phyloP scores from a whole-genome alignment of 2,113 vertebrate genomes.

The Corythornis cristatus region DNA sequence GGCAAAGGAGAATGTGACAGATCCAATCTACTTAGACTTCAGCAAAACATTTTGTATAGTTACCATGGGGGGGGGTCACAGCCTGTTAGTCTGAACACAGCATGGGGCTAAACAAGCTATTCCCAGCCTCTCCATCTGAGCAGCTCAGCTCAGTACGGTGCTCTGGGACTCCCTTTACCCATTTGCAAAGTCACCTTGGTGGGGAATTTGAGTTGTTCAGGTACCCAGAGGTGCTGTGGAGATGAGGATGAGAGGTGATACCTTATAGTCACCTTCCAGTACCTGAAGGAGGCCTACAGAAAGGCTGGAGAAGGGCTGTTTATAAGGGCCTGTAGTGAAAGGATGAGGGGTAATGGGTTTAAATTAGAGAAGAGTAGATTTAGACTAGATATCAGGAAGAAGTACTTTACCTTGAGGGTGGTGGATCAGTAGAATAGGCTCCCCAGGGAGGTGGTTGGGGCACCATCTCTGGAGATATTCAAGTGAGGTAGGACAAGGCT shows the following conservation, averaged over 20 bases:
- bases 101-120: accelerated
- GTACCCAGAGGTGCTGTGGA: accelerated
- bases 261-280: no score
- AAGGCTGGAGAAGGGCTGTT: no score
- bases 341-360: no score
- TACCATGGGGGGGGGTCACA: not conserved
- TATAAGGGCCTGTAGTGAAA: no score
- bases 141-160: accelerated
- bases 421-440: no score
- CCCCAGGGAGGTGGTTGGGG: no score
- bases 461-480: no score
- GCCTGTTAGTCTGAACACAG: not conserved
- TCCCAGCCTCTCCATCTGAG: not conserved
- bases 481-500: no score
- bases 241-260: not conserved
- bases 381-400: no score
- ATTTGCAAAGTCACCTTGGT: not conserved
- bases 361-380: no score
- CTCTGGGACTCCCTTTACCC: not conserved
- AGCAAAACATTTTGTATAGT: not conserved
- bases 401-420: no score
- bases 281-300: no score
- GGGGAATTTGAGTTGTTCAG: not conserved
- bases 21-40: not conserved
- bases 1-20: not conserved